A percentile compares a stretch with the other conserved stretches of the same genome.
Conservation (phyloP, 2,797 vertebrate species). For the Trachops cirrhosus region DNA sequence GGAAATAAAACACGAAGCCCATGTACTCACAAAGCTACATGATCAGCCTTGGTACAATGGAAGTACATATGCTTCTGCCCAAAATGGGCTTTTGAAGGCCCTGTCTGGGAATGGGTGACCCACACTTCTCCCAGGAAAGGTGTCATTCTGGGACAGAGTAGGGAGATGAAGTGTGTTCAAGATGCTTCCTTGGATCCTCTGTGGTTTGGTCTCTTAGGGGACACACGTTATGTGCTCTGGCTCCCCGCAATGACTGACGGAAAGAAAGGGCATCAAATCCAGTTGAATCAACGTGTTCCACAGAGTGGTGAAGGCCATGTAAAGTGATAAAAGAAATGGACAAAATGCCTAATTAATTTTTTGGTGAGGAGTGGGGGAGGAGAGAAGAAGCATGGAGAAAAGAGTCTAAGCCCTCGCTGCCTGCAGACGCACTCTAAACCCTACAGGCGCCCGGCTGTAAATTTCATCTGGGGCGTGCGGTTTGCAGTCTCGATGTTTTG, state of each 20-base stretch:
- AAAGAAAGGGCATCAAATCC: not conserved
- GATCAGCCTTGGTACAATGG: not conserved
- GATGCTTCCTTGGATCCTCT: not conserved
- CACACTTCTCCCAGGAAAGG: not conserved
- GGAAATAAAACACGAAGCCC: not conserved
- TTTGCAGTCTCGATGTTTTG: slow-evolving; percentile 10
- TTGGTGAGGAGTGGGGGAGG: rapidly evolving
- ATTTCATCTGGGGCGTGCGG: not conserved
- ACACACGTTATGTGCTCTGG: not conserved
- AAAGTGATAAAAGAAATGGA: not conserved
- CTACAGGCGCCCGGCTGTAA: not conserved
- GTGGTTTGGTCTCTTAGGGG: not conserved
- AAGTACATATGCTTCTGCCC: not conserved
- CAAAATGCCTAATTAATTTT: not conserved
- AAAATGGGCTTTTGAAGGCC: not conserved
- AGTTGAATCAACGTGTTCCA: not conserved
- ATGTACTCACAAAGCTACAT: not conserved
- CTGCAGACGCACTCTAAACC: not conserved
- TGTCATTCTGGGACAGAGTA: not conserved
- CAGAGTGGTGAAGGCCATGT: not conserved
- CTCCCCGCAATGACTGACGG: not conserved
- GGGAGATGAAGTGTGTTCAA: not conserved
- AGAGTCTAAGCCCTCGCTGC: not conserved
- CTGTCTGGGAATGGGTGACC: not conserved
- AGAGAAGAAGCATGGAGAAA: not conserved